phyloP scores from a whole-genome alignment of 1,140 invertebrate genomes.

The Meloidogyne exigua region DNA sequence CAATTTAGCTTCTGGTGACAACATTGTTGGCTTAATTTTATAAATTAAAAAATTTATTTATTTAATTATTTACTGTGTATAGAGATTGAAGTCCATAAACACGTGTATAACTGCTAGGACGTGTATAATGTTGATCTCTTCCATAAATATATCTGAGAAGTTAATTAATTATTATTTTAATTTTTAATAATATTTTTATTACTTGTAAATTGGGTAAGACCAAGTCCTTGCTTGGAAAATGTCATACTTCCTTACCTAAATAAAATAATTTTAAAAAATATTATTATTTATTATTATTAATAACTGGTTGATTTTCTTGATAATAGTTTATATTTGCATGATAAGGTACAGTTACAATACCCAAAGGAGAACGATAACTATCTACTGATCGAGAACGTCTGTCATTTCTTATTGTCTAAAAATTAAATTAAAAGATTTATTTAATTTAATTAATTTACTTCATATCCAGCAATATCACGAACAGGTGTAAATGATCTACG shows the following conservation, averaged over 20 bases:
- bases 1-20: conserved; percentile 41
- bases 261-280: neutral
- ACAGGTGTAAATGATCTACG: conserved; percentile 55
- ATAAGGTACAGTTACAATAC: conserved; percentile 46
- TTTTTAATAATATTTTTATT: neutral
- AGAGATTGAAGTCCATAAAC: conserved; percentile 44
- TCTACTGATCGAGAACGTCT: conserved; percentile 39
- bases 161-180: neutral
- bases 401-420: conserved; percentile 36
- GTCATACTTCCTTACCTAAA: conserved; percentile 46
- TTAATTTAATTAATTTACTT: conserved; percentile 27
- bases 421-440: neutral
- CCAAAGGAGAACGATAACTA: conserved; percentile 39
- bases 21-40: conserved; percentile 45
- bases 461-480: conserved; percentile 42
- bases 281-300: neutral
- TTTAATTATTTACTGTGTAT: conserved; percentile 33
- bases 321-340: conserved; percentile 54
- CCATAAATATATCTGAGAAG: conserved; percentile 49
- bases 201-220: conserved; percentile 57
- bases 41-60: neutral
- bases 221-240: conserved; percentile 54
- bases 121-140: conserved; percentile 42
- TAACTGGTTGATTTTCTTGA: conserved; percentile 42
- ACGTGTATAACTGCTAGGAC: conserved; percentile 52